Evolutionary conservation across 2,797 vertebrate species (phyloP), one percentile per base, ranked within the genome.

Genomic region (Centroberyx gerrardi): DNA sequence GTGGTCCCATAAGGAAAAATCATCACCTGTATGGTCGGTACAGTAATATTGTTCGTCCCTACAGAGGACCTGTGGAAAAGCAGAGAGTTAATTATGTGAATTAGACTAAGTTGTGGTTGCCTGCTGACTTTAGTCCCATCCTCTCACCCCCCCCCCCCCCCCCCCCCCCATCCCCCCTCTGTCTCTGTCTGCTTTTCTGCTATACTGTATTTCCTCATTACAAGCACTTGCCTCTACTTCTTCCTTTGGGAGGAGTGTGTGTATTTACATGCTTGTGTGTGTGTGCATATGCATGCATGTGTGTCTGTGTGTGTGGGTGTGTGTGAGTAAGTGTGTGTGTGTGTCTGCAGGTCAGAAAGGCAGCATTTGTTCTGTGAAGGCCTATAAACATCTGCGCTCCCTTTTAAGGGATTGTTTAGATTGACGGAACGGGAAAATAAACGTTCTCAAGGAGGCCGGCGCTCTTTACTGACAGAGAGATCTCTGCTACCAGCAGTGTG

Each of bases 391-490:
- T 93, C 92, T 91, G 88, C 81, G 78, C 90, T 91, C 87, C 95
- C 95, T 96, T 96, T 95, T 96, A 95, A 95, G 95, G 95, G 93
- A 96, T 94, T 95, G 95, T 96, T 96, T 96, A 95, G 93, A 93
- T 92, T 91, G 92, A 93, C 83, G 68, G 84, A 93, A 93, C 82
- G 84, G 89, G 90, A 95, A 96, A 96, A 96, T 96, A 96, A 96
- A 96, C 93, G 79, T 90, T 93, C 91, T 94, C 86, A 89, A 95
- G 93, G 85, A 95, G 92, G 88, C 91, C 80, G 78, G 82, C 69
- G 74, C 88, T 91, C 80, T 85, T 80, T 80, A 75, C 90, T 90
- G 92, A 95, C 87, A 85, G 84, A 92, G 84, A 84, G 80, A 86
- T 93, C 91, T 82, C 86, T 72, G 80, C 93, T 92, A 88, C 88